Evolutionary conservation across 2,888 invertebrate genomes (phyloP), one percentile per base, ranked within the genome.

Genomic region (Zeuzera pyrina): DNA sequence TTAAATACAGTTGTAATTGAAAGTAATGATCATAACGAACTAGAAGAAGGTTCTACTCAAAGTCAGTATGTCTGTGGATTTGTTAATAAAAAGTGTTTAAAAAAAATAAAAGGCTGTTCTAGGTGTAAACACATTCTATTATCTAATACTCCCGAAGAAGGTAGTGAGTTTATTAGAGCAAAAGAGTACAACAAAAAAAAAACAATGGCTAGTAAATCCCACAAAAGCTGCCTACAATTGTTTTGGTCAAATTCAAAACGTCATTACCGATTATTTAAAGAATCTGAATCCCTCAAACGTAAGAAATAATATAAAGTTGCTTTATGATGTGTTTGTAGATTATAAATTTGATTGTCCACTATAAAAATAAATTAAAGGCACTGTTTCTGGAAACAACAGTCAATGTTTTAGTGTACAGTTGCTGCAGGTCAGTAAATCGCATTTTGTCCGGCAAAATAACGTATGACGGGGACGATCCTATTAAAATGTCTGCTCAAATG

Each of bases 151-250:
- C 7, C 8, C n/a, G n/a, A 21, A 7, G n/a, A 7, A n/a, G 21
- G n/a, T n/a, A 21, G n/a, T 21, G n/a, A 7, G 8, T 21, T 21
- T 21, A 21, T 21, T n/a, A 21, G n/a, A n/a, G 21, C 21, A 21
- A 21, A 21, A 21, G 21, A 21, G n/a, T 21, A 21, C n/a, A 21
- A n/a, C n/a, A n/a, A n/a, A n/a, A n/a, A 21, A 21, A n/a, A 21
- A 21, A 21, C 7, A 21, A n/a, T 21, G 21, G 21, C n/a, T 21
- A n/a, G 7, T 7, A n/a, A n/a, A 21, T 21, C 21, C 21, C 8
- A 21, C 8, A n/a, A n/a, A n/a, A 21, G 21, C 7, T n/a, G 7
- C n/a, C 7, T n/a, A 21, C 7, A 21, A 21, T 21, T 21, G 21
- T n/a, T 21, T 21, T n/a, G 8, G n/a, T 2, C 8, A 21, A 21